Evolutionary conservation across 1,140 invertebrate genomes (phyloP).

Genomic region (Heliothis subflexa): DNA sequence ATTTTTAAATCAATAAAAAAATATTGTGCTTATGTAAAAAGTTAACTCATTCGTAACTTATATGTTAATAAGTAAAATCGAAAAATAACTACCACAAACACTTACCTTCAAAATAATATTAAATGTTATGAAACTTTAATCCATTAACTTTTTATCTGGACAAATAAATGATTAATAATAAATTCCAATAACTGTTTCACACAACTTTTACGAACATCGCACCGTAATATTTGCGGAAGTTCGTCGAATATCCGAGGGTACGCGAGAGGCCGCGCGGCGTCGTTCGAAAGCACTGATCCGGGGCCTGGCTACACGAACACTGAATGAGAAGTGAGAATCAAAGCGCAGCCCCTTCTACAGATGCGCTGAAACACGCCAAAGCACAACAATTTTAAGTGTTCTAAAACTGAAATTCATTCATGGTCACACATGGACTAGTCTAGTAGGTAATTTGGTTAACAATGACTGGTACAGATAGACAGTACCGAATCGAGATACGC

Average conservation of each 20-base stretch:
- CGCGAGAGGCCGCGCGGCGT: constrained; percentile 17
- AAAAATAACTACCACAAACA: background rate
- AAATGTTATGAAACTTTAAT: background rate
- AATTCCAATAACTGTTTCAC: constrained; percentile 17
- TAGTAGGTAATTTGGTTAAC: background rate
- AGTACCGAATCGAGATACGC: background rate
- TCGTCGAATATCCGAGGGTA: background rate
- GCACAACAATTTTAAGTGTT: constrained; percentile 22
- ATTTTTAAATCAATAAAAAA: too few species aligned
- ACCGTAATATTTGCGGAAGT: constrained; percentile 21
- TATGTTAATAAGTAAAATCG: background rate
- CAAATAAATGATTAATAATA: background rate
- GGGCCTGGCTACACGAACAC: constrained; percentile 61
- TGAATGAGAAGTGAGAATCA: constrained; percentile 60
- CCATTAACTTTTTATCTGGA: background rate
- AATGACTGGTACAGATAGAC: background rate
- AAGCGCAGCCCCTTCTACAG: constrained; percentile 58
- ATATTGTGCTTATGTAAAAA: too few species aligned
- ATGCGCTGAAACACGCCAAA: constrained; percentile 46
- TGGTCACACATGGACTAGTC: background rate
- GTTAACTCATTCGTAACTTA: too few species aligned
- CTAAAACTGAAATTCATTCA: constrained; percentile 23
- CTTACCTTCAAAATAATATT: background rate
- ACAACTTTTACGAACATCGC: constrained; percentile 3
- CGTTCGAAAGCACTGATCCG: constrained; percentile 51